Conservation (phyloP, 2,888 invertebrate species). For the Tortrix viridana region DNA sequence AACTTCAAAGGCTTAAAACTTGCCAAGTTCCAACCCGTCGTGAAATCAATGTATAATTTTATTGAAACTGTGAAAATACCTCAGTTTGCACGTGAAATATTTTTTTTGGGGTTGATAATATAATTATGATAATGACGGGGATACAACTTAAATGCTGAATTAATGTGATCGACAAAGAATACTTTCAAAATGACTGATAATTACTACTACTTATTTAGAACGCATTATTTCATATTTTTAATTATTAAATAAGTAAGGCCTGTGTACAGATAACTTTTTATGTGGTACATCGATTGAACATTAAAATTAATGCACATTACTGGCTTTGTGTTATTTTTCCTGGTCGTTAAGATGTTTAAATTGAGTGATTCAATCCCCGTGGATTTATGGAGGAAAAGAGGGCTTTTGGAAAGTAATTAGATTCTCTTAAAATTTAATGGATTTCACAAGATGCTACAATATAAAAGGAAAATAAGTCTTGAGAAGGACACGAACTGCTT, state of each 20-base stretch:
- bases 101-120: too few relatives aligned
- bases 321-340: constrained; percentile 6
- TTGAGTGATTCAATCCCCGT: constrained; percentile 10
- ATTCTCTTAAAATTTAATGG: constrained; percentile 15
- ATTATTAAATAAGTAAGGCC: constrained; percentile 37
- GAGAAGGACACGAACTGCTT: not conserved
- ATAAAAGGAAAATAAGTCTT: not conserved
- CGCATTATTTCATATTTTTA: constrained; percentile 34
- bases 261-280: constrained; percentile 75
- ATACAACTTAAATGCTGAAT: not conserved
- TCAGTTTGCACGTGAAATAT: too few relatives aligned
- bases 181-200: constrained; percentile 59
- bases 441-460: not conserved
- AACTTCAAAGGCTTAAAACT: too few relatives aligned
- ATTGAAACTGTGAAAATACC: too few relatives aligned
- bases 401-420: constrained; percentile 19
- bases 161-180: constrained; percentile 21
- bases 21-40: too few relatives aligned
- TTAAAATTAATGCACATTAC: constrained; percentile 56
- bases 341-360: not conserved
- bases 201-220: constrained; percentile 58
- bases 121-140: too few relatives aligned
- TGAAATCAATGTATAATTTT: too few relatives aligned
- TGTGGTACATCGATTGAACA: constrained; percentile 73
- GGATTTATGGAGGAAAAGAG: not conserved